Evolutionary conservation across 2,113 vertebrate genomes (phyloP).

Genomic region (Pygoscelis antarcticus): DNA sequence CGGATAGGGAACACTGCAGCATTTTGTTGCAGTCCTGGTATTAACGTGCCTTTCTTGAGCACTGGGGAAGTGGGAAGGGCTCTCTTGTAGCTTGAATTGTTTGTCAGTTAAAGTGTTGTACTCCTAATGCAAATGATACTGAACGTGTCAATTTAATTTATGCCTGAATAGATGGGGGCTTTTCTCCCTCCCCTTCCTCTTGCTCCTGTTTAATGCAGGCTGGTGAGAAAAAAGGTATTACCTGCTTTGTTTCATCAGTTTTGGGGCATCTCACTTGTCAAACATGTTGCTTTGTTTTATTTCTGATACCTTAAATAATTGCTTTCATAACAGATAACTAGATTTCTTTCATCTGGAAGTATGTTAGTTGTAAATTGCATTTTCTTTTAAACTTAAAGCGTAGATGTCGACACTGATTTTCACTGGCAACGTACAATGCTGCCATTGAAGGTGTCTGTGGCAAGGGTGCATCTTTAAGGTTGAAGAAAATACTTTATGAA

Average conservation of each 20-base stretch:
- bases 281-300: constrained; percentile 10
- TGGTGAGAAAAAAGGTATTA: neutral
- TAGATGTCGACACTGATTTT: constrained; percentile 34
- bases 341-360: constrained; percentile 45
- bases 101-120: neutral
- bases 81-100: neutral
- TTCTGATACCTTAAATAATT: constrained; percentile 58
- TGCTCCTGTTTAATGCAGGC: neutral
- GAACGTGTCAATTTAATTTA: neutral
- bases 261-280: constrained; percentile 22
- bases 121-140: neutral
- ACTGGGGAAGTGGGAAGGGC: neutral
- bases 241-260: neutral
- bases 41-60: neutral
- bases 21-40: neutral
- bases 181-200: neutral
- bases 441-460: neutral
- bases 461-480: neutral
- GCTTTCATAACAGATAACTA: constrained; percentile 52
- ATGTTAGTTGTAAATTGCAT: constrained; percentile 29
- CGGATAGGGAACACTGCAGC: neutral
- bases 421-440: neutral
- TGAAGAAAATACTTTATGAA: neutral
- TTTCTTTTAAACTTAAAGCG: constrained; percentile 25
- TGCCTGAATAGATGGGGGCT: neutral